A percentile compares a stretch with the other conserved stretches of the same genome.
Conservation (phyloP, 2,888 invertebrate species). For the Odontomyia ornata region DNA sequence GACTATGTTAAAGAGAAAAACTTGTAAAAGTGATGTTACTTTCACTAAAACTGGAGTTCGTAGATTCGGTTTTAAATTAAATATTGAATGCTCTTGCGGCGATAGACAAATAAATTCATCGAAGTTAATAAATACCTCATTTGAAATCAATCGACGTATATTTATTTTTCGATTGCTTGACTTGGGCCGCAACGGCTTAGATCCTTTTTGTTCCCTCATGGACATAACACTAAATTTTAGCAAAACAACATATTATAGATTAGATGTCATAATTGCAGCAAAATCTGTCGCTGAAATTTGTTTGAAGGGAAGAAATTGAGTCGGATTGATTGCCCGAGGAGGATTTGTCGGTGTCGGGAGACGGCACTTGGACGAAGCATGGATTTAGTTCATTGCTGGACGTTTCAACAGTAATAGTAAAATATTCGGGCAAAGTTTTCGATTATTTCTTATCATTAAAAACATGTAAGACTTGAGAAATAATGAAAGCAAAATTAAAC, state of each 20-base stretch:
- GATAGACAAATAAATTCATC: not conserved
- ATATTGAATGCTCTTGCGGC: not conserved
- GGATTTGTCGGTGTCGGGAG: not conserved
- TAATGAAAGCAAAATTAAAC: not conserved
- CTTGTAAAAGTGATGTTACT: not conserved
- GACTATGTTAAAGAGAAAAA: not conserved
- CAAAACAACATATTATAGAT: not conserved
- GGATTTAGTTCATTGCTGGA: too few species aligned
- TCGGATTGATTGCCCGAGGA: not conserved
- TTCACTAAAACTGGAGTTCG: not conserved
- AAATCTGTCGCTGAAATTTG: not conserved
- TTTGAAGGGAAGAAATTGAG: not conserved
- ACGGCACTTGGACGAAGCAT: not conserved
- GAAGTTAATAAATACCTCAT: not conserved
- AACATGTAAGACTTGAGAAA: not conserved
- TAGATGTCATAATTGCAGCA: not conserved
- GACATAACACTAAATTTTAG: not conserved
- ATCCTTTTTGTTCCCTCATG: conserved; percentile 4
- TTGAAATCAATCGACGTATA: conserved; percentile 3
- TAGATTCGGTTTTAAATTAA: not conserved
- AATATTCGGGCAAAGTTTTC: too few species aligned
- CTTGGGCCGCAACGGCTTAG: not conserved
- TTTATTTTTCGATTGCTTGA: conserved; percentile 16
- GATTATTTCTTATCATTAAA: too few species aligned
- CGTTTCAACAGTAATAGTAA: too few species aligned